Evolutionary conservation across 2,113 vertebrate species (phyloP).

Genomic region (Cryptomyrus ogoouensis): DNA sequence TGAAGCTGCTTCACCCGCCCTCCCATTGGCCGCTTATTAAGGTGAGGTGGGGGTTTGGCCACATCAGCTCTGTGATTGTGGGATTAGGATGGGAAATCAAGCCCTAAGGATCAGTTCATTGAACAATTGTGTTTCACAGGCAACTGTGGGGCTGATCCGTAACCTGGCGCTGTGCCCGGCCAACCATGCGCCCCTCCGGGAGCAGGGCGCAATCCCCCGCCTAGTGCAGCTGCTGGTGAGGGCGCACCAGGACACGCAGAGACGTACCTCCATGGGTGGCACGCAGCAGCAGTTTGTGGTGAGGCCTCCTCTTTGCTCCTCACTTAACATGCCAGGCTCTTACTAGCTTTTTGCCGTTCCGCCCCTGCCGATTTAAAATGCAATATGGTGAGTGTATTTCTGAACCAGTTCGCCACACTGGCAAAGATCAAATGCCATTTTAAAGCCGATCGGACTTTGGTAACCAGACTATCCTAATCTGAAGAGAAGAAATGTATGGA

Average conservation of each 20-base stretch:
- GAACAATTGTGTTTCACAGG: constrained; percentile 53
- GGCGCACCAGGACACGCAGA: constrained; percentile 94
- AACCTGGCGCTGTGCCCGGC: constrained; percentile 94
- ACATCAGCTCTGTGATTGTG: neutral
- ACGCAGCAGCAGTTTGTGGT: constrained; percentile 98
- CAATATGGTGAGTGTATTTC: neutral
- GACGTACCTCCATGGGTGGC: constrained; percentile 94
- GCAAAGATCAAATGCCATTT: neutral
- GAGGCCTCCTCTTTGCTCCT: constrained; percentile 29
- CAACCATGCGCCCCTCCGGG: constrained; percentile 90
- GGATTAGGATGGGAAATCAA: neutral
- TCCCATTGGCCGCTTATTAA: constrained; percentile 99
- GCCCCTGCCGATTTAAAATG: neutral
- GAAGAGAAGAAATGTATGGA: too few relatives aligned
- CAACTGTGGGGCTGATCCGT: constrained; percentile 91
- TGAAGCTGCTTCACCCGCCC: constrained; percentile 92
- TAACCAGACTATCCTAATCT: neutral
- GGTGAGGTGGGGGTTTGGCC: constrained; percentile 50
- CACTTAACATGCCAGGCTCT: neutral
- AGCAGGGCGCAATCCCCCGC: constrained; percentile 92
- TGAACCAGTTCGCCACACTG: neutral
- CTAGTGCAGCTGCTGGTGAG: constrained; percentile 91
- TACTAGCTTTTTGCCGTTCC: neutral
- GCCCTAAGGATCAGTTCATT: neutral
- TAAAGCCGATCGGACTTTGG: neutral